Conservation (phyloP, 2,113 vertebrate genomes). For the Pelecanus crispus region DNA sequence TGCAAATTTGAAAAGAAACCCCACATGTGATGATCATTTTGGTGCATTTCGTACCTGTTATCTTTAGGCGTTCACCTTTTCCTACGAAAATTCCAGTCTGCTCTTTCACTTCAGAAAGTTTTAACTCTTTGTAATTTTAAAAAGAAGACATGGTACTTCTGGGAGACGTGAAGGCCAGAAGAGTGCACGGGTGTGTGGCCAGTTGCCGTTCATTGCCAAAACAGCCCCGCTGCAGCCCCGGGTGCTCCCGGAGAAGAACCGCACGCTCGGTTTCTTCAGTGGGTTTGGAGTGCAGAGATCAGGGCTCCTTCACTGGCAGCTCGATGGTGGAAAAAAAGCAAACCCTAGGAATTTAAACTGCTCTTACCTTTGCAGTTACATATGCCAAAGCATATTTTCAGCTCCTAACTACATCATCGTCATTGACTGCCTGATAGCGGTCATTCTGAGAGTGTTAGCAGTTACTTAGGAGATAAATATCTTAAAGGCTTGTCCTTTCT, state of each 20-base stretch:
- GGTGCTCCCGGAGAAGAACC: accelerated
- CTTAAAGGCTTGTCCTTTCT: neutral
- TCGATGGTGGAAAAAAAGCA: accelerated
- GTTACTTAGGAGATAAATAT: neutral
- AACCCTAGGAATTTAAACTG: neutral
- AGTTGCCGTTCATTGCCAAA: accelerated
- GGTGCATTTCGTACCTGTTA: neutral
- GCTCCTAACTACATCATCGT: neutral
- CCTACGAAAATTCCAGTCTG: neutral
- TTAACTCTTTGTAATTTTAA: neutral
- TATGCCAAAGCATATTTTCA: neutral
- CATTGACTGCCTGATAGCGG: neutral
- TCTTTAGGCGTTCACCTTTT: neutral
- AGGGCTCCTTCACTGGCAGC: neutral
- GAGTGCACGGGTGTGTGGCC: accelerated
- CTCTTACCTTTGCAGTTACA: neutral
- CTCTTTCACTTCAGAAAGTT: neutral
- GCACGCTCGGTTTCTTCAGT: accelerated
- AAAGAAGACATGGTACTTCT: neutral
- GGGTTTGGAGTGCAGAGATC: neutral
- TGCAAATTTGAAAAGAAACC: neutral
- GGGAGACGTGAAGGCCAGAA: neutral
- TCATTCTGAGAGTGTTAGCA: neutral
- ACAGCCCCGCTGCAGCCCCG: neutral
- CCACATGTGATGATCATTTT: accelerated